These are phyloP conservation scores for Sandelia bainsii DNA, from an alignment of 2,797 vertebrate genomes.

Conservation along the genomic window DNA sequence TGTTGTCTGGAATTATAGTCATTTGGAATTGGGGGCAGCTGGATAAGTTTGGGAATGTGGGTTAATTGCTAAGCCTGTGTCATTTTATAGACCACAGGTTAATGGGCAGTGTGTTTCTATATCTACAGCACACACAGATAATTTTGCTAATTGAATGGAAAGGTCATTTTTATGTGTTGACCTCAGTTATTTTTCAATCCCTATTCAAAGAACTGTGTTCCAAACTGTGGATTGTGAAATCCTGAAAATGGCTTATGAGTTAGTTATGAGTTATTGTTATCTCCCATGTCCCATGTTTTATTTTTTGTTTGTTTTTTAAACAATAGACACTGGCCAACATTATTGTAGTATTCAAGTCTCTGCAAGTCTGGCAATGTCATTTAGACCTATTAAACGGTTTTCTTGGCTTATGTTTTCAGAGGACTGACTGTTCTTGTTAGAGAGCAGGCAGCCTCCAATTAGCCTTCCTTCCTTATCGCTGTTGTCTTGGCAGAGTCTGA, in stretches of 20 bases:
- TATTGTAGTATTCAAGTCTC: neutral
- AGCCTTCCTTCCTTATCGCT: constrained; percentile 53
- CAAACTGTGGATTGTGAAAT: neutral
- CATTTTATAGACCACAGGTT: constrained; percentile 76
- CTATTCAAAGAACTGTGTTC: neutral
- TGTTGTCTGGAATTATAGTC: constrained; percentile 86
- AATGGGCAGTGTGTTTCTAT: constrained; percentile 79
- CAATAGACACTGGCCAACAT: constrained; percentile 5
- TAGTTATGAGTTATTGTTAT: neutral
- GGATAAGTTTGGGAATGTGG: constrained; percentile 76
- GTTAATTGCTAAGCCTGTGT: constrained; percentile 79
- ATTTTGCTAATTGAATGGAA: constrained; percentile 70
- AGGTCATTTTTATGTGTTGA: constrained; percentile 43
- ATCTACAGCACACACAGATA: constrained; percentile 57
- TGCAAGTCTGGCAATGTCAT: constrained; percentile 17
- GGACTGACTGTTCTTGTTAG: constrained; percentile 29
- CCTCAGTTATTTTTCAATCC: constrained; percentile 1
- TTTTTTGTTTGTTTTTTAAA: neutral
- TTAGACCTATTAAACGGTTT: constrained; percentile 30
- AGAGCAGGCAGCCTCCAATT: constrained; percentile 48
- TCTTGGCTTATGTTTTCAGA: constrained; percentile 30
- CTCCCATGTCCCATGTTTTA: neutral
- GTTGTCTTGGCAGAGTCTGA: constrained; percentile 44
- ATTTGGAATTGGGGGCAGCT: constrained; percentile 79
- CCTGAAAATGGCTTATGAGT: neutral